Conservation (phyloP, 2,888 invertebrate species). For the Cheilosia variabilis region DNA sequence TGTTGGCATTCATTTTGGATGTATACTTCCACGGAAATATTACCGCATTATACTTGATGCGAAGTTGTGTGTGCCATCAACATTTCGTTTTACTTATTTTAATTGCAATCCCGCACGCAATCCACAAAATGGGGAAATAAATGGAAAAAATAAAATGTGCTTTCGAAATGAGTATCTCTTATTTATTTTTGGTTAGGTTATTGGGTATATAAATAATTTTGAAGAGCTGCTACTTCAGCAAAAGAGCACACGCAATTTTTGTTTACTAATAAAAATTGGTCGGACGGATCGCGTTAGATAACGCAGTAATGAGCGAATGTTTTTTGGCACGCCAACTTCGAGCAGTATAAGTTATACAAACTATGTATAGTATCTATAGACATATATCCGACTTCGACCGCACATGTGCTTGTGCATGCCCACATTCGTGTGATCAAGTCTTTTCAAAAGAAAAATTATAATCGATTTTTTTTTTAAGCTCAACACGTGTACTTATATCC, state of each 20-base stretch:
- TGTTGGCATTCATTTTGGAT: constrained; percentile 35
- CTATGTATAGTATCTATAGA: too few species aligned
- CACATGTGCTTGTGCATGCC: too few species aligned
- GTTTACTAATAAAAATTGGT: constrained; percentile 7
- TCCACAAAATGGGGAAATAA: constrained; percentile 22
- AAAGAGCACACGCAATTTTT: not conserved
- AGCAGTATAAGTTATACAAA: not conserved
- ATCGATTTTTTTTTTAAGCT: too few species aligned
- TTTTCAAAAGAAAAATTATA: too few species aligned
- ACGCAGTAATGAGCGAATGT: not conserved
- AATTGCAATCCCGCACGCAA: constrained; percentile 64
- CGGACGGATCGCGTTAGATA: constrained; percentile 6
- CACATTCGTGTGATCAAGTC: too few species aligned
- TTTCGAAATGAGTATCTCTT: constrained; percentile 33
- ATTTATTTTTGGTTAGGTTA: constrained; percentile 40
- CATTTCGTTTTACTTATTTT: constrained; percentile 53
- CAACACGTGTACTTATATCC: too few species aligned
- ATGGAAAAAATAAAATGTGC: not conserved
- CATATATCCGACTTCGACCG: too few species aligned
- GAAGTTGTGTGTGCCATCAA: constrained; percentile 58
- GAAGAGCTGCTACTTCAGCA: not conserved
- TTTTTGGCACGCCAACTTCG: constrained; percentile 12
- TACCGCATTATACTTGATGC: constrained; percentile 47
- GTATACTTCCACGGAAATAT: constrained; percentile 24
- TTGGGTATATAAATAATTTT: constrained; percentile 13